Evolutionary conservation across 1,140 invertebrate genomes (phyloP), one percentile per base, ranked within the genome.

Genomic region (Tetragonula clypearis): DNA sequence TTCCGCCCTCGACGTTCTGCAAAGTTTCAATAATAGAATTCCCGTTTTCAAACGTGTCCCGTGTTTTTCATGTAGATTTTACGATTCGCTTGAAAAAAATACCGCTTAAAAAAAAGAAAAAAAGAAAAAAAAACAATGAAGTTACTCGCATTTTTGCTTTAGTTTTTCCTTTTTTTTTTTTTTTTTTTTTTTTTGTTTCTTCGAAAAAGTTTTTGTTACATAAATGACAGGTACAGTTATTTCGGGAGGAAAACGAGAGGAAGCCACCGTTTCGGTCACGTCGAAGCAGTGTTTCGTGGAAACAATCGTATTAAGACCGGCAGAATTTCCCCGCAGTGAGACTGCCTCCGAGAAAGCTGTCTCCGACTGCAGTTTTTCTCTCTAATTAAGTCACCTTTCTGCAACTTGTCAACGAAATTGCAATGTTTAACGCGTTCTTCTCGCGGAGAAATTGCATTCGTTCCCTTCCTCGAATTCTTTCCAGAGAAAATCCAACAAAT

Each of bases 351-450:
- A 56, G 65, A 78, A 71, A 58, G 56, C 74, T 56, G 49, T 66
- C 41, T 49, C 12, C 72, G 19, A 12, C 68, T 41, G 55, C 74
- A 69, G 30, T 30, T 83, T 69, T 69, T 60, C 3, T n/a, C 35
- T 58, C 65, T 83, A 53, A 69, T 78, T 83, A 78, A 83, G 82
- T 83, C 73, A 83, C 81, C 62, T 68, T 12, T 56, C 41, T 26
- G 53, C 35, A 23, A 83, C 82, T 83, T 68, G 30, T 78, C 65
- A 69, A 21, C 35, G 49, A 53, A 71, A 78, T 21, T 58, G 17
- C 62, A 35, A 69, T 68, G 49, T 83, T 55, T 53, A 55, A 19
- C 55, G 17, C 19, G 41, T 82, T 65, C 53, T 74, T 65, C 56
- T 26, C 14, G 6, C 0, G 35, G 35, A 11, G 6, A n/a, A n/a